Conservation (phyloP, 2,113 vertebrate species). For the Chlorodrepanis virens region DNA sequence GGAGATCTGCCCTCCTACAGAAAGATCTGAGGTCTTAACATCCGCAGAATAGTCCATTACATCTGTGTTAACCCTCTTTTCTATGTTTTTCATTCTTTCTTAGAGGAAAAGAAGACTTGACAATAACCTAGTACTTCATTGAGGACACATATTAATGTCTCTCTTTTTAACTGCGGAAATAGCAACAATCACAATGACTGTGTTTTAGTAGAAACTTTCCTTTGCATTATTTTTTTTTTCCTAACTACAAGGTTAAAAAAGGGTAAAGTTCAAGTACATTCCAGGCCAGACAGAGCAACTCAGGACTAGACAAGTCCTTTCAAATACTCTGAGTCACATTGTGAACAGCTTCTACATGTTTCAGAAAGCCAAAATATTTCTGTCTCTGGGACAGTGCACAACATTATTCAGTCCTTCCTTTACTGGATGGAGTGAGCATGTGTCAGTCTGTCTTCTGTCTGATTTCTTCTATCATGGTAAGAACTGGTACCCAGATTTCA, state of each 20-base stretch:
- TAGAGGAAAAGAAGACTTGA: not conserved
- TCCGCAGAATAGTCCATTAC: not conserved
- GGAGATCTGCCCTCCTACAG: not conserved
- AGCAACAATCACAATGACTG: not conserved
- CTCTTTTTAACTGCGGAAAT: not conserved
- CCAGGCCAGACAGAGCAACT: not conserved
- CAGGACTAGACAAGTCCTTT: not conserved
- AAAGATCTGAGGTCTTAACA: not conserved
- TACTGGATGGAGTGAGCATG: not conserved
- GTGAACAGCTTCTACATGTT: not conserved
- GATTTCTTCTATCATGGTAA: not conserved
- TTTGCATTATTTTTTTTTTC: not conserved
- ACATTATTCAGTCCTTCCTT: not conserved
- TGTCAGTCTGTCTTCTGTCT: not conserved
- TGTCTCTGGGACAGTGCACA: not conserved
- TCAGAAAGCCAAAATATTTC: not conserved
- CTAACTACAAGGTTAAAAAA: not conserved
- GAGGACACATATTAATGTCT: not conserved
- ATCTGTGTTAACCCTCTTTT: not conserved
- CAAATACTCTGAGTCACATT: not conserved
- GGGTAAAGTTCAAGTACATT: not conserved
- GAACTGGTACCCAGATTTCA: not conserved
- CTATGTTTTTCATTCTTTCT: not conserved
- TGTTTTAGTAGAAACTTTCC: not conserved
- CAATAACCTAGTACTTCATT: not conserved